Evolutionary conservation across 2,888 invertebrate species (phyloP).

Genomic region (Tricholauxania praeusta): DNA sequence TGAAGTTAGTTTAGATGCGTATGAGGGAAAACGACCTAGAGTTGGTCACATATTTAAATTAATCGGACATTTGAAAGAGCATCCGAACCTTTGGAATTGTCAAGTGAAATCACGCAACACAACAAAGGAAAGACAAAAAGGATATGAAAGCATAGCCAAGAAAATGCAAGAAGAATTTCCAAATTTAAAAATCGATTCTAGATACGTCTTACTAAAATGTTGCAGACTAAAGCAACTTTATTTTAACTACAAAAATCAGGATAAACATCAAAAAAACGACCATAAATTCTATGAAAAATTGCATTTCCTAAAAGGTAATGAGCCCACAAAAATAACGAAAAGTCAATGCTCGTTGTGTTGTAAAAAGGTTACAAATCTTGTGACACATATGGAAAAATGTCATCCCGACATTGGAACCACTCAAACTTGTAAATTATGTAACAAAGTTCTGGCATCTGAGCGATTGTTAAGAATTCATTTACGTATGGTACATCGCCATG

Average conservation of each 20-base stretch:
- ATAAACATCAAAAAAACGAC: conserved; percentile 9
- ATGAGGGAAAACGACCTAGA: not conserved
- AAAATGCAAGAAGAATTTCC: conserved; percentile 1
- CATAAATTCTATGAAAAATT: conserved; percentile 10
- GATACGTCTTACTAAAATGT: conserved; percentile 6
- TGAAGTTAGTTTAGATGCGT: not conserved
- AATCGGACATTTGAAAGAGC: conserved; percentile 4
- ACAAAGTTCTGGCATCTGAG: not conserved
- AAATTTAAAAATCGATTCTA: conserved; percentile 5
- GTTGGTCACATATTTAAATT: conserved; percentile 10
- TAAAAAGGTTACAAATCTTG: not conserved
- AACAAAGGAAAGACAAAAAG: not conserved
- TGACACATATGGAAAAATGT: not conserved
- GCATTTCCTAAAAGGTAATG: conserved; percentile 12
- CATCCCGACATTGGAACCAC: not conserved
- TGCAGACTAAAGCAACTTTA: conserved; percentile 8
- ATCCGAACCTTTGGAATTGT: conserved; percentile 17
- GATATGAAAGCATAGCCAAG: conserved; percentile 8
- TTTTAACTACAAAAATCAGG: not conserved
- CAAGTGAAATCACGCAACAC: not conserved
- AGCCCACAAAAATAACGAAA: not conserved
- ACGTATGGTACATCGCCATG: not conserved
- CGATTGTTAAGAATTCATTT: not conserved
- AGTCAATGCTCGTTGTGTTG: not conserved
- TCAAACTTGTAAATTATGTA: not conserved